Base-by-base conservation (phyloP, 2,888 invertebrate genomes). In the Spisula subtruncata region DNA sequence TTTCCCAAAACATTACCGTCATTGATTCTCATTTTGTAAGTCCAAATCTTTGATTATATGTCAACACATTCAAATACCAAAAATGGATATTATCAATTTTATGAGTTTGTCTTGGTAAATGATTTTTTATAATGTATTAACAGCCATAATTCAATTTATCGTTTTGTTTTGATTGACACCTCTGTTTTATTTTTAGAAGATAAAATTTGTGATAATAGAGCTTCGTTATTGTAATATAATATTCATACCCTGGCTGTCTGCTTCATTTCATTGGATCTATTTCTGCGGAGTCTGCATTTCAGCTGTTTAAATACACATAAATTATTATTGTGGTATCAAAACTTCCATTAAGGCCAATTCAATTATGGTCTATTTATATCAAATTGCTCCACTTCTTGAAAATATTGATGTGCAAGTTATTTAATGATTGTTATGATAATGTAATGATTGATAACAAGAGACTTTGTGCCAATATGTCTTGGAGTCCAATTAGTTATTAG, bases 31-130 rank as follows among this genome's bases (percentile, higher is more conserved):
- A 66, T n/a, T n/a, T 66, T 66, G 25, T 25, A 25, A 66, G 60
- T n/a, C 25, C 60, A 66, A 66, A 66, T n/a, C 60, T 66, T 25
- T 66, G 60, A 66, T 66, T 66, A 66, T 66, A 66, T n/a, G n/a
- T n/a, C 60, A 66, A 66, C 60, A 66, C 60, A 66, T 25, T 41
- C n/a, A 25, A 8, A 25, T n/a, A n/a, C 60, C 60, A 66, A 66
- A 66, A 66, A 10, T n/a, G 10, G 60, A 66, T 20, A n/a, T 66
- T 25, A 10, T 66, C 20, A n/a, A 66, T n/a, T 25, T 66, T 66
- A 25, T n/a, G 10, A 25, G 25, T 66, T 66, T 20, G 60, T 66
- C 25, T 25, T 56, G 56, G n/a, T 56, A 10, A 25, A 66, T n/a
- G 60, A 66, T 66, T 66, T n/a, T 66, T 66, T 25, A 66, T 25